Percentiles rank a stretch among this genome's conserved stretches.
Evolutionary conservation across 2,113 vertebrate species (phyloP).

Genomic region (Macquaria australasica): DNA sequence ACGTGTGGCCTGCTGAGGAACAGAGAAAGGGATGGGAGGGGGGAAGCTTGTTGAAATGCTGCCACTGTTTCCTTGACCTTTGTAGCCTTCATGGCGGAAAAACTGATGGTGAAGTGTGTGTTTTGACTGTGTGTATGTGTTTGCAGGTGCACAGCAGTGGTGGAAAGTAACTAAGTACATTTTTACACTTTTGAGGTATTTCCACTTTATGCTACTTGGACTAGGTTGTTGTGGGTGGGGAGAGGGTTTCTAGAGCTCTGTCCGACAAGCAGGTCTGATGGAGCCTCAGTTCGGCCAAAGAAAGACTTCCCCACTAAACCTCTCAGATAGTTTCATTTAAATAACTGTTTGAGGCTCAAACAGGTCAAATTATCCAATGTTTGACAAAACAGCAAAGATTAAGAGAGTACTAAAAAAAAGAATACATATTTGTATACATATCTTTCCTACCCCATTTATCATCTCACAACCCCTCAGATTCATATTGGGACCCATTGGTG

Average conservation of each 20-base stretch:
- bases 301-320: background rate
- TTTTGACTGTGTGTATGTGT: conserved; percentile 68
- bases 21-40: conserved; percentile 21
- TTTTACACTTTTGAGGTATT: conserved; percentile 7
- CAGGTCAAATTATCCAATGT: background rate
- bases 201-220: background rate
- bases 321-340: background rate
- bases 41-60: conserved; percentile 62
- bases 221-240: background rate
- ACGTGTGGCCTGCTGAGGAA: conserved; percentile 57
- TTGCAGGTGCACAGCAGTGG: conserved; percentile 26
- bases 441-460: too few relatives aligned
- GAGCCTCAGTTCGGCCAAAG: background rate
- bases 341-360: background rate
- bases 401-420: background rate
- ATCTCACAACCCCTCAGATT: too few relatives aligned
- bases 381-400: background rate
- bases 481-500: background rate
- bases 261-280: background rate
- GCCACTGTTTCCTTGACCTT: conserved; percentile 88
- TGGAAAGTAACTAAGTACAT: conserved; percentile 43
- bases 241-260: background rate
- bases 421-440: background rate
- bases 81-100: conserved; percentile 75
- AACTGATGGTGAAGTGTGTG: conserved; percentile 71